Evolutionary conservation across 2,797 vertebrate genomes (phyloP).

Genomic region (Sebastes baramenuke): DNA sequence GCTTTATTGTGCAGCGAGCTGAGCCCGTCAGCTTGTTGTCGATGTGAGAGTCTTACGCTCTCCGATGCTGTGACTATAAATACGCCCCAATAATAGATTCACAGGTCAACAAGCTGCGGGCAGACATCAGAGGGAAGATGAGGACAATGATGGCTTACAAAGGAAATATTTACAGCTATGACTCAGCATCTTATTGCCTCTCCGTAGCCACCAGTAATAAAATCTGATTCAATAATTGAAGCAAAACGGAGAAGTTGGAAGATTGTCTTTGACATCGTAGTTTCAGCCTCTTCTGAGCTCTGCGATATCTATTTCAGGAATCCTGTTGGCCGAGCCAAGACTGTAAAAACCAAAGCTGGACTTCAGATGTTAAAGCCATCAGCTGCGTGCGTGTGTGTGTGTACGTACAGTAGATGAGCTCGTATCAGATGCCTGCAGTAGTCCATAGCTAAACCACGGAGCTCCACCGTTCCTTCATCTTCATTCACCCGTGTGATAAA

Average conservation of each 20-base stretch:
- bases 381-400: conserved; percentile 26
- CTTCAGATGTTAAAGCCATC: conserved; percentile 80
- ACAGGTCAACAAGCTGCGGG: conserved; percentile 30
- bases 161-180: conserved; percentile 36
- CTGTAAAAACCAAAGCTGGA: conserved; percentile 68
- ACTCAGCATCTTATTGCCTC: conserved; percentile 20
- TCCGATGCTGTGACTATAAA: conserved; percentile 32
- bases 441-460: conserved; percentile 28
- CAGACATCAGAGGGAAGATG: conserved; percentile 12
- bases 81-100: conserved; percentile 46
- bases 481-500: conserved; percentile 56
- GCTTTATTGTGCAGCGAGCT: conserved; percentile 40
- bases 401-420: conserved; percentile 1
- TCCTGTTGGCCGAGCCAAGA: conserved; percentile 59
- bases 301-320: conserved; percentile 78
- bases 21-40: conserved; percentile 50
- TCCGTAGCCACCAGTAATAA: conserved; percentile 49
- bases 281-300: conserved; percentile 52
- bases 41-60: conserved; percentile 30
- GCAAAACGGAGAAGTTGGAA: conserved; percentile 53
- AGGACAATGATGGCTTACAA: not conserved
- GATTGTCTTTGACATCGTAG: conserved; percentile 70
- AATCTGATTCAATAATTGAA: conserved; percentile 64
- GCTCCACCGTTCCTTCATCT: conserved; percentile 58
- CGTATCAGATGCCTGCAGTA: conserved; percentile 33